These are phyloP conservation scores for Helostoma temminkii DNA, from an alignment of 2,797 vertebrate species.

Conservation along the genomic window DNA sequence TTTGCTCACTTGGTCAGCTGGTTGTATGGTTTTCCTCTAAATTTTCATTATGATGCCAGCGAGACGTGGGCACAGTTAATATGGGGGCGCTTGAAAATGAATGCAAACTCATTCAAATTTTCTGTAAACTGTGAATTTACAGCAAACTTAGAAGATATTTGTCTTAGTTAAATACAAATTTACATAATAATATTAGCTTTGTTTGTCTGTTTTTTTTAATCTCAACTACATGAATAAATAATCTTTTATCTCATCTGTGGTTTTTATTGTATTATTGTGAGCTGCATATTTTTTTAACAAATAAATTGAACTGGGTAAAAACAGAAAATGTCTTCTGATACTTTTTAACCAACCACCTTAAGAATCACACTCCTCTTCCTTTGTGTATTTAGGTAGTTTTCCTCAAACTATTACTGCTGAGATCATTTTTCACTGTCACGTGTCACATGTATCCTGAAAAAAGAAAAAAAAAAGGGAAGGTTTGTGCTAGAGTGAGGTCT, in stretches of 20 bases:
- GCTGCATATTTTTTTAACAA: slow-evolving; percentile 3
- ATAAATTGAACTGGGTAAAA: slow-evolving; percentile 21
- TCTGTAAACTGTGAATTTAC: background rate
- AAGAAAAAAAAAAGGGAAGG: background rate
- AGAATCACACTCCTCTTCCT: background rate
- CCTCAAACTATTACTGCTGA: background rate
- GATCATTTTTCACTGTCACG: background rate
- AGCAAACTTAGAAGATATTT: background rate
- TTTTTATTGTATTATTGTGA: background rate
- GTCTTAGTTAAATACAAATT: background rate
- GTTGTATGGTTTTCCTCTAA: background rate
- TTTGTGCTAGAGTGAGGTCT: background rate
- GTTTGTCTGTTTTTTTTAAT: slow-evolving; percentile 1
- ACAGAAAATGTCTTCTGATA: background rate
- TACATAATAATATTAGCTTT: background rate
- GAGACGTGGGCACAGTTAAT: background rate
- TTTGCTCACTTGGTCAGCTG: slow-evolving; percentile 21
- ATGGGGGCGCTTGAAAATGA: too few species aligned
- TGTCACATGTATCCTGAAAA: background rate
- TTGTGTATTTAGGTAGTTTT: too few species aligned
- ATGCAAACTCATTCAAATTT: background rate
- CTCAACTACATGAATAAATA: background rate
- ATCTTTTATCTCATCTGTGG: background rate
- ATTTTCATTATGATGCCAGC: background rate
- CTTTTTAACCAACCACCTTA: slow-evolving; percentile 1